Base-by-base conservation (phyloP, 2,797 vertebrate genomes). In the Austrolebias charrua region DNA sequence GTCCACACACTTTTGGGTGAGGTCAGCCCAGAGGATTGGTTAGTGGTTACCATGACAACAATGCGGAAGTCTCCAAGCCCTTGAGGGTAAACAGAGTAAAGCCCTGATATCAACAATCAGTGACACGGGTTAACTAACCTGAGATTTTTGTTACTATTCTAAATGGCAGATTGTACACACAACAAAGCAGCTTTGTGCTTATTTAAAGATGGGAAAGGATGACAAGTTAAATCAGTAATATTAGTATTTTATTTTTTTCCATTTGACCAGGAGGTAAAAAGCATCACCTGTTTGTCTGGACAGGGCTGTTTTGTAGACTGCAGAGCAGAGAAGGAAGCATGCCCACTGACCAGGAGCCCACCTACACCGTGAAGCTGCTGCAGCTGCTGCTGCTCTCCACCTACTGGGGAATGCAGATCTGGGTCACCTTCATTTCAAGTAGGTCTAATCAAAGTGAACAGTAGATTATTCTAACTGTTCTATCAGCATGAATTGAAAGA, bases 341-440 rank as follows among this genome's bases (percentile, higher is more conserved):
- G 92, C 5, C 89, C 52, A 80, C 90, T 2, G 90, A 93, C 77
- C 55, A 75, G 35, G 92, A 92, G 63, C 92, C 92, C 55, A 89
- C 89, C 0, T 70, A 81, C 57, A 71, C 82, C 0, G 77, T 92
- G 72, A 95, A 93, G 78, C 70, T 94, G 74, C 86, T 95, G 56
- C 94, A 95, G 71, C 88, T 95, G 54, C 31, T 94, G 51, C 84
- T 94, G 56, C 93, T 95, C 48, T 93, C 94, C 65, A 94, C 91
- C 48, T 94, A 92, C 82, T 95, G 93, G 94, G 94, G 94, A n/a
- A 94, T 95, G 94, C 94, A 95, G 89, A 89, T 94, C 40, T 95
- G 94, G 93, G 90, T 94, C 82, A 95, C 93, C 59, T 94, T 94
- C 19, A 89, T 95, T 78, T 93, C 93, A 66, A 89, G 93, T 93